Evolutionary conservation across 2,888 invertebrate species (phyloP).

Genomic region (Apodemia mormo): DNA sequence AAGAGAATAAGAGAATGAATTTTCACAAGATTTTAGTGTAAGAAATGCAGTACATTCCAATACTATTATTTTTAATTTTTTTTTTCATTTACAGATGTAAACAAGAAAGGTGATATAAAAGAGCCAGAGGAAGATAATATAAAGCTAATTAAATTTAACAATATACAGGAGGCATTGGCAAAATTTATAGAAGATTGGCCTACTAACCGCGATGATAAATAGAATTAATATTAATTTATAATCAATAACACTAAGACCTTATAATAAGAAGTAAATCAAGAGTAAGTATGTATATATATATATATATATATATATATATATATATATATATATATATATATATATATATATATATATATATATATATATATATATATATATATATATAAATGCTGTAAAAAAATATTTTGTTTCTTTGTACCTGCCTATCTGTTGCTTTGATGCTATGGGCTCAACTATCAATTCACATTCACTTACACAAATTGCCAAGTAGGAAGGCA

Average conservation of each 20-base stretch:
- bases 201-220: slow-evolving; percentile 12
- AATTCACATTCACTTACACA: no score
- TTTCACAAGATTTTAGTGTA: no score
- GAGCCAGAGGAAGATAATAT: slow-evolving; percentile 45
- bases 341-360: no score
- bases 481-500: no score
- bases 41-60: no score
- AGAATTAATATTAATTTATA: neutral
- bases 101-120: slow-evolving; percentile 40
- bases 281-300: neutral
- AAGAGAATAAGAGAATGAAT: no score
- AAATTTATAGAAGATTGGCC: slow-evolving; percentile 50
- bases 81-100: slow-evolving; percentile 43
- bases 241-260: neutral
- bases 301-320: no score
- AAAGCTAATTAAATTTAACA: slow-evolving; percentile 54
- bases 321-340: no score
- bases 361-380: no score
- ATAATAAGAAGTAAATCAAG: neutral
- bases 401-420: neutral
- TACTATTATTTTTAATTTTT: neutral
- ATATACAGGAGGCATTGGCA: slow-evolving; percentile 60
- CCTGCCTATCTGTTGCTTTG: neutral
- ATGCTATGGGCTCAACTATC: no score
- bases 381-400: neutral